Base-by-base conservation (phyloP, 1,140 invertebrate species). In the Asobara japonica region DNA sequence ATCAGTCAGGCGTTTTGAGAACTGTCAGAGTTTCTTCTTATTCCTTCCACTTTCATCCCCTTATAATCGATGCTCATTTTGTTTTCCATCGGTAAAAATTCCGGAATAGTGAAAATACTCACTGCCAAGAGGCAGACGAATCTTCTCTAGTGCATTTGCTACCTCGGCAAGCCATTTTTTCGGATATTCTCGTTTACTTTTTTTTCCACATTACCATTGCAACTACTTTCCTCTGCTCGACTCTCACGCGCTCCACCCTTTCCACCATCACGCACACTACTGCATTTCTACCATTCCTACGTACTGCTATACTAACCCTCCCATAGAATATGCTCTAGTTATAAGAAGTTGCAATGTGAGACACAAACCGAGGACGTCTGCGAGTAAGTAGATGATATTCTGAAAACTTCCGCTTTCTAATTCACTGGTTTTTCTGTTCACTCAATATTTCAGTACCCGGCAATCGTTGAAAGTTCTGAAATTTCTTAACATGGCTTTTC, bases 341-440 rank as follows among this genome's bases (percentile, higher is more conserved):
- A 20, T 25, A 56, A 56, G 51, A 56, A 56, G 7, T 18, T 27
- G 18, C 18, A 27, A 18, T 25, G 51, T 25, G 51, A 25, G 8
- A 56, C 7, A 51, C 11, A 16, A 20, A 8, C 45, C 45, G n/a
- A 25, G 20, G 18, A 36, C 3, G 20, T 56, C 25, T 5, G 6
- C 20, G 18, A 56, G 51, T 56, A 56, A 56, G 51, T 56, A 56
- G 51, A 56, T 56, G 25, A 45, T 56, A 10, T 56, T 10, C 51
- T 56, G 22, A 56, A 25, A 56, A 25, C 25, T 25, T 18, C 51
- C 25, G 11, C 3, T 27, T 56, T 25, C 51, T 56, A 56, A 56
- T 56, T 56, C 18, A 25, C 51, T 27, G 51, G 1, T 20, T 22
- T 56, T 13, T 27, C n/a, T n/a, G n/a, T n/a, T n/a, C n/a, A n/a